A percentile compares a stretch with the other conserved stretches of the same genome.
These are phyloP conservation scores for Linyphia triangularis DNA, from an alignment of 2,888 invertebrate genomes.

Conservation along the genomic window DNA sequence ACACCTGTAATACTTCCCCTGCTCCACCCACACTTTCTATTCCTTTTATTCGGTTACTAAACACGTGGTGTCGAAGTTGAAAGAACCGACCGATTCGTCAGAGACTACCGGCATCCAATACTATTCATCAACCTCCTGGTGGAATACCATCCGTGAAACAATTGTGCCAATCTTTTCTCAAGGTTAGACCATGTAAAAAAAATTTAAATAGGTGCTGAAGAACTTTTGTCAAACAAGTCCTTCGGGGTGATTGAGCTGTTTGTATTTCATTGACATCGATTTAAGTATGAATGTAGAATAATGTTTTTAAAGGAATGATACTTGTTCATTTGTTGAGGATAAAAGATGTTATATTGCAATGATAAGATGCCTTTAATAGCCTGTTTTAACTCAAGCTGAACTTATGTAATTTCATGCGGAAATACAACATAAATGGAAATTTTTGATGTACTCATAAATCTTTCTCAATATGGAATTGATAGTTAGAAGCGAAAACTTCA, in stretches of 20 bases:
- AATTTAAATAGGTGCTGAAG: neutral
- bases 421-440: too few species aligned
- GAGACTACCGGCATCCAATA: constrained; percentile 20
- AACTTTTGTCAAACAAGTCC: neutral
- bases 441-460: too few species aligned
- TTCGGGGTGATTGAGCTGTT: constrained; percentile 5
- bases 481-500: too few species aligned
- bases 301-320: too few species aligned
- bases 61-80: constrained; percentile 43
- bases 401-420: too few species aligned
- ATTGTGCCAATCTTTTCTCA: constrained; percentile 18
- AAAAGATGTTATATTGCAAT: too few species aligned
- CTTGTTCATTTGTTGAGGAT: too few species aligned
- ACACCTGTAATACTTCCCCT: constrained; percentile 26
- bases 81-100: constrained; percentile 20
- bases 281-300: too few species aligned
- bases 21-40: constrained; percentile 27
- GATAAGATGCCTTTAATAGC: too few species aligned
- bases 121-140: constrained; percentile 9
- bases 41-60: constrained; percentile 4
- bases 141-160: constrained; percentile 25
- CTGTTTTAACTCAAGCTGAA: too few species aligned
- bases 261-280: too few species aligned
- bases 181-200: constrained; percentile 26
- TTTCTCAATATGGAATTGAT: too few species aligned